Base-by-base conservation (phyloP, 2,113 vertebrate species). In the Neotragus moschatus region DNA sequence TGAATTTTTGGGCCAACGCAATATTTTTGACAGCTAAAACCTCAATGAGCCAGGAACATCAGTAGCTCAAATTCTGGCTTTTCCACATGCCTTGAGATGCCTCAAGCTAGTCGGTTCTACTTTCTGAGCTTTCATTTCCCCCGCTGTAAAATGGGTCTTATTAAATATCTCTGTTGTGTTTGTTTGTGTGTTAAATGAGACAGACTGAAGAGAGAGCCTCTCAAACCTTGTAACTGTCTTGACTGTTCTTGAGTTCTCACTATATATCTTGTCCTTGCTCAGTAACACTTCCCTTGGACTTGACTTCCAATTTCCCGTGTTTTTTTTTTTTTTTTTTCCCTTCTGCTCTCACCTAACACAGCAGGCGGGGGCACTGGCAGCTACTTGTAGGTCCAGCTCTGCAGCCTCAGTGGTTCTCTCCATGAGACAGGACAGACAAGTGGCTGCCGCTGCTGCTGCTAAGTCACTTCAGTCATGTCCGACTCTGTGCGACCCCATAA, bases 1-100 rank as follows among this genome's bases (percentile, higher is more conserved):
- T 36, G n/a, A 70, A 70, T n/a, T 70, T 70, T 39, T 70, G 66
- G n/a, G 66, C 19, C 66, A 39, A 70, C n/a, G 10, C 66, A 70
- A 39, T 70, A 23, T 49, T 91, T 66, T 33, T 90, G 80, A 55
- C 30, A 88, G 66, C 36, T 60, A 70, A 98, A 87, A 58, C 21
- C 79, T 61, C 2, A 33, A 25, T 79, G 49, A 73, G 63, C n/a
- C 7, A 53, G 36, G 79, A 56, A 26, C 53, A 43, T 30, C 56
- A 30, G 21, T 13, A 79, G 25, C 60, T 88, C 47, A 53, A 61
- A 85, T 90, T 49, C 33, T 0, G 8, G 30, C n/a, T 81, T 8
- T 70, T 79, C 28, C 25, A 23, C 2, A 2, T 43, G 45, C 66
- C 47, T 33, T 13, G 4, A 23, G 12, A 0, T 36, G n/a, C 66